Conservation (phyloP, 2,113 vertebrate species). For the Empidonax traillii region DNA sequence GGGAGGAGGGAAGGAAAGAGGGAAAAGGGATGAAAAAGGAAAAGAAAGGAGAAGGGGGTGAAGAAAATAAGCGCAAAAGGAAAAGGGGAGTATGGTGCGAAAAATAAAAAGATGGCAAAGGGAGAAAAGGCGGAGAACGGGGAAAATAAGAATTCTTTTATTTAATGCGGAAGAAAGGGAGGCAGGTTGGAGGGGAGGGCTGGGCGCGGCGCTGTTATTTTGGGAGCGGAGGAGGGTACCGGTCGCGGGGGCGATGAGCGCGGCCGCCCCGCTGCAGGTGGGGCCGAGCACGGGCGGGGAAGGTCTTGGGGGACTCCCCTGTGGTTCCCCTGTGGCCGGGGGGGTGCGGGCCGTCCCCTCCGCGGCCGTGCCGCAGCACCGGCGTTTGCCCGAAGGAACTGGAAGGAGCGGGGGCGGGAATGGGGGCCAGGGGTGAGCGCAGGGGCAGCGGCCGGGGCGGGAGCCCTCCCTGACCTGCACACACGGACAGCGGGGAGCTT, state of each 20-base stretch:
- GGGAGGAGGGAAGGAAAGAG: too few relatives aligned
- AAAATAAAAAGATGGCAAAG: neutral
- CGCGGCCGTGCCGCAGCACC: neutral
- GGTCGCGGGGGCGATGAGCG: neutral
- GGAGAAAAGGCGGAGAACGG: too few relatives aligned
- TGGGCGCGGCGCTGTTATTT: neutral
- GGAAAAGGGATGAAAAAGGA: neutral
- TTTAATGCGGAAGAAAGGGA: neutral
- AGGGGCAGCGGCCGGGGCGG: neutral
- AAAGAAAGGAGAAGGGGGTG: too few relatives aligned
- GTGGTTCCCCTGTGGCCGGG: neutral
- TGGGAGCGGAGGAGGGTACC: neutral
- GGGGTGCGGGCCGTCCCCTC: neutral
- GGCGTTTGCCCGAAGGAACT: neutral
- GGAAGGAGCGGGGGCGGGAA: fast-evolving
- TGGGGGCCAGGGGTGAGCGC: neutral
- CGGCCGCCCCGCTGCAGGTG: neutral
- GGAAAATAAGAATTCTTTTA: neutral
- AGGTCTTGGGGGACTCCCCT: neutral
- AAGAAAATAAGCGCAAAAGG: too few relatives aligned
- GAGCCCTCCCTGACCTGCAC: neutral
- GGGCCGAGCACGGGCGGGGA: neutral
- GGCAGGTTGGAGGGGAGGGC: neutral
- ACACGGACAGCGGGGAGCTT: neutral
- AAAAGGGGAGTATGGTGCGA: neutral